Percentiles rank a stretch among this genome's conserved stretches.
phyloP scores from a whole-genome alignment of 1,140 invertebrate species.

The Halesus radiatus region DNA sequence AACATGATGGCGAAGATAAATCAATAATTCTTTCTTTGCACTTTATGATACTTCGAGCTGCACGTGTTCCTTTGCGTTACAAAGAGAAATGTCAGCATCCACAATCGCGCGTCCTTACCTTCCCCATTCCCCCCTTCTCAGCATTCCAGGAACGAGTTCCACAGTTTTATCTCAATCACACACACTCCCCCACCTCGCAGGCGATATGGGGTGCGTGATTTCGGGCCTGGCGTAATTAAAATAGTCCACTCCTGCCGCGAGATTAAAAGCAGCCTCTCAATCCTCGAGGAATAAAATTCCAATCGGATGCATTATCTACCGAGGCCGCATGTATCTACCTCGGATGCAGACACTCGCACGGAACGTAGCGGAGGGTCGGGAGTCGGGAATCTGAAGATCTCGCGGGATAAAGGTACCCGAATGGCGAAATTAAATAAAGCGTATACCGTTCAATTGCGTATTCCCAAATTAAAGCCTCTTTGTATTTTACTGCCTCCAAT shows the following conservation, averaged over 20 bases:
- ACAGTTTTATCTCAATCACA: too few relatives aligned
- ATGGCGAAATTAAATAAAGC: slow-evolving; percentile 16
- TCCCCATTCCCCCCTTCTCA: not conserved
- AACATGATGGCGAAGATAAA: too few relatives aligned
- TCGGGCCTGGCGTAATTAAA: slow-evolving; percentile 4
- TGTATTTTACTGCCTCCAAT: slow-evolving; percentile 15
- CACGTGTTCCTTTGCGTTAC: not conserved
- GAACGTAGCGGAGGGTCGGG: not conserved
- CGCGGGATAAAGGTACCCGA: not conserved
- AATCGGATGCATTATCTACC: not conserved
- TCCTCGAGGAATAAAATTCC: slow-evolving; percentile 3
- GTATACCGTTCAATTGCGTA: slow-evolving; percentile 21
- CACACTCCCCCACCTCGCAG: not conserved
- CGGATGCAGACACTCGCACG: not conserved
- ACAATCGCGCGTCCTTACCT: not conserved
- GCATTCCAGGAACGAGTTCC: not conserved
- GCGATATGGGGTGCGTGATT: slow-evolving; percentile 10
- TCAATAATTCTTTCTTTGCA: too few relatives aligned
- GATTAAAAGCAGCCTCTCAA: not conserved
- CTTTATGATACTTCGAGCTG: not conserved
- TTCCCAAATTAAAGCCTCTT: slow-evolving; percentile 18
- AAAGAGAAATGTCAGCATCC: not conserved
- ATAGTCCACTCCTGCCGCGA: not conserved
- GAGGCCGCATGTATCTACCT: not conserved
- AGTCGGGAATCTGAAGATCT: not conserved